Base-by-base conservation (phyloP, 2,888 invertebrate species). In the Uropetala carovei region DNA sequence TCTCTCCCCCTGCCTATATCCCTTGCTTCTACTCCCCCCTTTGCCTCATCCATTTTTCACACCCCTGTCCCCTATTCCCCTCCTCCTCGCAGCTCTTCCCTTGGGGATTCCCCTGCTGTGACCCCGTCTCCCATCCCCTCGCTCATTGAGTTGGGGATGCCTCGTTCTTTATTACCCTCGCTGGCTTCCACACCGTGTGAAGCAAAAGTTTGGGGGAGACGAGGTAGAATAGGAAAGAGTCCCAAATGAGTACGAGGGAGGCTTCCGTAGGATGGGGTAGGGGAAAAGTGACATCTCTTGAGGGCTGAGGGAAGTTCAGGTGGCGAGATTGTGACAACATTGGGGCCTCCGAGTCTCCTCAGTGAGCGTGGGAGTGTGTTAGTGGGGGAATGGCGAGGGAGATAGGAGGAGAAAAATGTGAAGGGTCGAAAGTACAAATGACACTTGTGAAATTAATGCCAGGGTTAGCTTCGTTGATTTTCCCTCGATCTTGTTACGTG, bases 81-180 rank as follows among this genome's bases (percentile, higher is more conserved):
- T 75, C 75, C 22, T 75, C 27, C 27, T 27, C 75, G 22, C 75
- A 13, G 22, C 75, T 75, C 27, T 11, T 75, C 75, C 75, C 22
- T 22, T n/a, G 75, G 75, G 22, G 27, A 75, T 75, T 27, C 75
- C 4, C 75, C 75, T 27, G 13, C 27, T 27, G 75, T 68, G 68
- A 68, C 68, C 75, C 75, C 75, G 22, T 22, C 27, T 22, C 22
- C 14, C 60, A 14, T 27, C 16, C 27, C 75, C 27, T 43, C 5
- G 43, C 75, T 75, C 75, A 75, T 75, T 75, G 75, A 75, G 75
- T 22, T n/a, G 68, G n/a, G 68, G 22, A 68, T 68, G 68, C 22
- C 75, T 75, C 75, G 11, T 75, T 75, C 75, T 75, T 75, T 75
- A 75, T 75, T 75, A 75, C 75, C 22, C 75, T 27, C 27, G 27